A percentile compares a stretch with the other conserved stretches of the same genome.
These are phyloP conservation scores for Dasyornis broadbenti DNA, from an alignment of 2,113 vertebrate species.

Conservation along the genomic window DNA sequence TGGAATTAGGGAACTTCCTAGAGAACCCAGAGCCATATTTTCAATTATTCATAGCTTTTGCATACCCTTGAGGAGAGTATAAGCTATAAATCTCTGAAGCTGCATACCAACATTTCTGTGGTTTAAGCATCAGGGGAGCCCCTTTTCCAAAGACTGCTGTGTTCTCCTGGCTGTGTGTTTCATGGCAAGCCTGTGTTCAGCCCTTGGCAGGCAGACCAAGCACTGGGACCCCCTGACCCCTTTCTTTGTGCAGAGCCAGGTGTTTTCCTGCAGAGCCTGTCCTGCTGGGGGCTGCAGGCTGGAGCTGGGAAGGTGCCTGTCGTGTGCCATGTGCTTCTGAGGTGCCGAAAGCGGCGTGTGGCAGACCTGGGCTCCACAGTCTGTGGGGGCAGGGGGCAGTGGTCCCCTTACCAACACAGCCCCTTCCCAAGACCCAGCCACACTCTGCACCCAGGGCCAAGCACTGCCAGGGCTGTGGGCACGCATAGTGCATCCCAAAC, in stretches of 20 bases:
- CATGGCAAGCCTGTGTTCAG: neutral
- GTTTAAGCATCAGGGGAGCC: neutral
- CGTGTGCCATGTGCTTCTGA: accelerated
- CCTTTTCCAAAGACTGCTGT: neutral
- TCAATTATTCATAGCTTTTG: neutral
- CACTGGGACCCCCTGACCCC: neutral
- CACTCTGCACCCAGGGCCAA: neutral
- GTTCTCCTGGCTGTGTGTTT: neutral
- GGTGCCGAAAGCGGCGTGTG: neutral
- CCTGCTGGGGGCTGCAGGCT: neutral
- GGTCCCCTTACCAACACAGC: neutral
- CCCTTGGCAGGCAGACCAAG: neutral
- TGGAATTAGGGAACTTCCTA: neutral
- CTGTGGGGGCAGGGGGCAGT: neutral
- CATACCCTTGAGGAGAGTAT: neutral
- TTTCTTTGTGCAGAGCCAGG: neutral
- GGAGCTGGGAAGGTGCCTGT: neutral
- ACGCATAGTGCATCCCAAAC: neutral
- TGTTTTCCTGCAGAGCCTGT: neutral
- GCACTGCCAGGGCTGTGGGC: neutral
- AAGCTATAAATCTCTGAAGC: neutral
- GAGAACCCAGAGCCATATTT: neutral
- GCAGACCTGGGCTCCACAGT: neutral
- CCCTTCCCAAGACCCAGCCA: neutral
- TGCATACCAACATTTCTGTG: neutral